Percentiles rank a stretch among this genome's conserved stretches.
Evolutionary conservation across 1,140 invertebrate genomes (phyloP).

Genomic region (Hetaerina americana): DNA sequence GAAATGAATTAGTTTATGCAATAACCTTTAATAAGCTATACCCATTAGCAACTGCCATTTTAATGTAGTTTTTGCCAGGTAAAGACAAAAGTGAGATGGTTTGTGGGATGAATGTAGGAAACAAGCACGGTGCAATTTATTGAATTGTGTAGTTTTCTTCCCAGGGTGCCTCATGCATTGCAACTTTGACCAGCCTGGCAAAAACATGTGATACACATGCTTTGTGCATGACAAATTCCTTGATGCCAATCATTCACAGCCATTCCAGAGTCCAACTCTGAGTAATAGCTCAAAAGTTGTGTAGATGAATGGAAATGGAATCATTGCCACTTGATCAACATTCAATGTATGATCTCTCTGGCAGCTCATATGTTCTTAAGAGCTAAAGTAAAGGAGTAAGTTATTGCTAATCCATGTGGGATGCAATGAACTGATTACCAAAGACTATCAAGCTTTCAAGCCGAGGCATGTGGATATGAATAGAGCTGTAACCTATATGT

Average conservation of each 20-base stretch:
- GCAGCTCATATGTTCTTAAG: background rate
- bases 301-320: background rate
- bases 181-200: background rate
- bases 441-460: background rate
- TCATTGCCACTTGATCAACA: background rate
- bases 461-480: background rate
- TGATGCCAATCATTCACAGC: background rate
- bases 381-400: background rate
- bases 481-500: too few relatives aligned
- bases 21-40: background rate
- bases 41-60: background rate
- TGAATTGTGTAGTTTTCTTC: too few relatives aligned
- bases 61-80: background rate
- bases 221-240: background rate
- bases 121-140: too few relatives aligned
- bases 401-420: background rate
- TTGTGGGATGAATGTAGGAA: too few relatives aligned
- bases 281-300: background rate
- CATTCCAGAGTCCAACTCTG: background rate
- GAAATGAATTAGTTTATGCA: background rate
- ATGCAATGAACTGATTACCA: background rate
- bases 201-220: background rate
- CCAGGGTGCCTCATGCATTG: background rate
- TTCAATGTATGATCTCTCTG: background rate
- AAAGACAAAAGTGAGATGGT: background rate